Evolutionary conservation across 1,140 invertebrate genomes (phyloP).

Genomic region (Ceratina australensis): DNA sequence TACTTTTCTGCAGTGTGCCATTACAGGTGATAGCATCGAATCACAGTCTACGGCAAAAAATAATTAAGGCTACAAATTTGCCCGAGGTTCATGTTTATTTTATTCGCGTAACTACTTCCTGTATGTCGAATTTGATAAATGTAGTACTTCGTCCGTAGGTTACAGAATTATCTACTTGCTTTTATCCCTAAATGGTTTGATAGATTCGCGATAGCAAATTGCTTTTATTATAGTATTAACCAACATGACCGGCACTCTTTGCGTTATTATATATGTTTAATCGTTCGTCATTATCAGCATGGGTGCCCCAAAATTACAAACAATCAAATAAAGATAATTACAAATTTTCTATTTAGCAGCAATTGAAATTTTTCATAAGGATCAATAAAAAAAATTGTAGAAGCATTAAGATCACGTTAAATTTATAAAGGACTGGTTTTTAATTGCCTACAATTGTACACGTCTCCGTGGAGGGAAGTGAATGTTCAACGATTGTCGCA

Average conservation of each 20-base stretch:
- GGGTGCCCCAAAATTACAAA: not conserved
- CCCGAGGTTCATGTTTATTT: conserved; percentile 9
- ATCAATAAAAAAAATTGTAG: not conserved
- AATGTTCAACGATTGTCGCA: not conserved
- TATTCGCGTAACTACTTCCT: not conserved
- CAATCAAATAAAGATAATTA: not conserved
- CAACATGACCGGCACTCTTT: conserved; percentile 71
- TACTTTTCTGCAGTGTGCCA: not conserved
- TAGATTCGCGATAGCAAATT: not conserved
- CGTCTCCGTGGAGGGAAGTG: not conserved
- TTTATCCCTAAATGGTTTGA: not conserved
- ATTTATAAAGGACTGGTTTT: not conserved
- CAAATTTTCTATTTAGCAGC: not conserved
- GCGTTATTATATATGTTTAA: conserved; percentile 74
- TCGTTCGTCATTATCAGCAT: conserved; percentile 75
- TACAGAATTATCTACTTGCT: conserved; percentile 41
- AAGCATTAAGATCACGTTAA: not conserved
- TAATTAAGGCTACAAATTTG: not conserved
- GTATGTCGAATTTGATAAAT: not conserved
- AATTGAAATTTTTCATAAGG: no score
- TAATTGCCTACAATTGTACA: not conserved
- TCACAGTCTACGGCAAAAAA: not conserved
- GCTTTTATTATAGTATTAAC: conserved; percentile 76
- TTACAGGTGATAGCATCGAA: not conserved
- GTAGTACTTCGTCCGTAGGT: not conserved